These are phyloP conservation scores for Pristis pectinata DNA, from an alignment of 2,797 vertebrate genomes.

Conservation along the genomic window DNA sequence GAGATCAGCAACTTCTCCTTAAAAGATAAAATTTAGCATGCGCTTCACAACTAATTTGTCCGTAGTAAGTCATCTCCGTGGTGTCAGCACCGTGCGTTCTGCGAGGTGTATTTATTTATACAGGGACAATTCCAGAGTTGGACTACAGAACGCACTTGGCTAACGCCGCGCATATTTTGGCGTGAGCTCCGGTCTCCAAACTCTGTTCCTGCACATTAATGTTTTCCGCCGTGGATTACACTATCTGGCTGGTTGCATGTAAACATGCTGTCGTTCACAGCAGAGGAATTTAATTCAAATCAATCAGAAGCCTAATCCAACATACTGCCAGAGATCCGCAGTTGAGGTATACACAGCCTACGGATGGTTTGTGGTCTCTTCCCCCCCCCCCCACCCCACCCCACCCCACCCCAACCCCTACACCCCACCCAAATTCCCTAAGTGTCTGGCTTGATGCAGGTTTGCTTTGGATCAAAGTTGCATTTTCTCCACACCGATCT, in stretches of 20 bases:
- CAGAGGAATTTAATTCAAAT: constrained; percentile 29
- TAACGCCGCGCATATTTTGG: not conserved
- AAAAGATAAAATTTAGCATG: not conserved
- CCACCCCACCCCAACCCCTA: not conserved
- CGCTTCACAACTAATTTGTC: not conserved
- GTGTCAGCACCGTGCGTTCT: not conserved
- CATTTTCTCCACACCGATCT: not conserved
- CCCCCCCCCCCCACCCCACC: no score
- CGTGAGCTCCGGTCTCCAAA: not conserved
- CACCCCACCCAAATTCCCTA: not conserved
- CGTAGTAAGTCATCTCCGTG: not conserved
- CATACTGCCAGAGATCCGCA: not conserved
- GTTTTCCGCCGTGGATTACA: constrained; percentile 12
- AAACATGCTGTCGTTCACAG: not conserved
- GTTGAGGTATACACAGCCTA: not conserved
- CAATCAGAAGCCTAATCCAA: not conserved
- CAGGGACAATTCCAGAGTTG: not conserved
- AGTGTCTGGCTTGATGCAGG: not conserved
- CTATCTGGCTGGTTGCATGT: constrained; percentile 15
- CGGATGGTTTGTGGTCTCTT: not conserved
- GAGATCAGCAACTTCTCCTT: not conserved
- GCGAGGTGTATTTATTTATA: not conserved
- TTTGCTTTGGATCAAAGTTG: not conserved
- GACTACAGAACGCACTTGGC: not conserved
- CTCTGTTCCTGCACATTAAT: constrained; percentile 31